phyloP scores from a whole-genome alignment of 2,888 invertebrate species.

The Thysanoteuthis rhombus region DNA sequence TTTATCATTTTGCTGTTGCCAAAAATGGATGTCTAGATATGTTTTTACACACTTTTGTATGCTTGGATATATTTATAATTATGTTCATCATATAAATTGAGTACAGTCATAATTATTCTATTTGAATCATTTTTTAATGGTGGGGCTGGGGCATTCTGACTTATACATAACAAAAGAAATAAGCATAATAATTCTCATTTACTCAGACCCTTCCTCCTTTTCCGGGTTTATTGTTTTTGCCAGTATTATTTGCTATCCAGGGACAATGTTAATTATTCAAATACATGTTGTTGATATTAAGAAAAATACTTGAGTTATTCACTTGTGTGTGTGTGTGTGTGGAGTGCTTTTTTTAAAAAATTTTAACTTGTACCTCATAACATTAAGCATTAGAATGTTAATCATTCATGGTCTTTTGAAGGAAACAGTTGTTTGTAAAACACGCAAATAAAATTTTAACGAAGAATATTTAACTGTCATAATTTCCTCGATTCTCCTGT shows the following conservation, averaged over 20 bases:
- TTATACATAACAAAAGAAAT: neutral
- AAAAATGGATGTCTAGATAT: neutral
- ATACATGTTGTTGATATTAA: neutral
- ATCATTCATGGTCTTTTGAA: no score
- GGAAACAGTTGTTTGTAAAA: no score
- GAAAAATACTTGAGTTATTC: neutral
- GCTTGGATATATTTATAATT: neutral
- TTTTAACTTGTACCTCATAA: no score
- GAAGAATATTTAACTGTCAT: no score
- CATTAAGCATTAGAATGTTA: no score
- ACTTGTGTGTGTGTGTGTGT: no score
- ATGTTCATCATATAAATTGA: neutral
- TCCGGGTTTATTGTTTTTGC: neutral
- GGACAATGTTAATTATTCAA: neutral
- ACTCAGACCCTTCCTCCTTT: neutral
- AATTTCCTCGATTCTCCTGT: no score
- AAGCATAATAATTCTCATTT: neutral
- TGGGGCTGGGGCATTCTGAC: slow-evolving; percentile 12
- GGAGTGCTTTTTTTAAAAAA: no score
- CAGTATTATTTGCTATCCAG: neutral
- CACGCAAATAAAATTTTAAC: no score
- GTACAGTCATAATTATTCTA: neutral
- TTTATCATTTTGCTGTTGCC: neutral
- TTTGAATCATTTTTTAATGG: neutral
- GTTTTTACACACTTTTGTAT: neutral